Base-by-base conservation (phyloP, 2,113 vertebrate genomes). In the Egretta garzetta region DNA sequence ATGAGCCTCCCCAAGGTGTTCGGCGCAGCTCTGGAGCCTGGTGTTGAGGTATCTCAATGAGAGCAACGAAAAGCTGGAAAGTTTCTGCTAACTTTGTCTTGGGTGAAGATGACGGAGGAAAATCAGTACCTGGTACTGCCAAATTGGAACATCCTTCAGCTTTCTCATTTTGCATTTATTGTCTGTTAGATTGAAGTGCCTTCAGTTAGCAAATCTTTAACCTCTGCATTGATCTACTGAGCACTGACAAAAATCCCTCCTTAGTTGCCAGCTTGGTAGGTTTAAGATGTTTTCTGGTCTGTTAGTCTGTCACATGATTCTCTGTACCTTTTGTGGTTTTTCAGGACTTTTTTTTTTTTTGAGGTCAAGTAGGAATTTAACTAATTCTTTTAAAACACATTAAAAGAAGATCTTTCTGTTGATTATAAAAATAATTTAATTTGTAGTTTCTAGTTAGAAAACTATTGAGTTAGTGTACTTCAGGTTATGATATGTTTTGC, bases 401-500 rank as follows among this genome's bases (percentile, higher is more conserved):
- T 19, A 41, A 72, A 59, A 75, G 3, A 83, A 80, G 12, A 12
- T 32, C 20, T 71, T 71, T 85, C 50, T 82, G 26, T 14, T 85
- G n/a, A 50, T 67, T 84, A 21, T 71, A 59, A 93, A 84, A 84
- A 84, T n/a, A 73, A 66, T 62, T 85, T 33, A 26, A 30, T 79
- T 67, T 22, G 28, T 45, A 5, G 6, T 58, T 93, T 75, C 23
- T 33, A 45, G 19, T 80, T 76, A 73, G 23, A 86, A 94, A 41
- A 59, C 5, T 41, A 26, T 3, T 30, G 21, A 63, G 20, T 62
- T n/a, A 80, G 6, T 24, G 8, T 37, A 39, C 52, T 72, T 64
- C 35, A 83, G 15, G 6, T 63, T 83, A 68, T 35, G 5, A 53
- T 37, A 55, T 17, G 41, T 90, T 8, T 59, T 59, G 33, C 17